phyloP scores from a whole-genome alignment of 2,113 vertebrate genomes.

The Eclectus roratus region DNA sequence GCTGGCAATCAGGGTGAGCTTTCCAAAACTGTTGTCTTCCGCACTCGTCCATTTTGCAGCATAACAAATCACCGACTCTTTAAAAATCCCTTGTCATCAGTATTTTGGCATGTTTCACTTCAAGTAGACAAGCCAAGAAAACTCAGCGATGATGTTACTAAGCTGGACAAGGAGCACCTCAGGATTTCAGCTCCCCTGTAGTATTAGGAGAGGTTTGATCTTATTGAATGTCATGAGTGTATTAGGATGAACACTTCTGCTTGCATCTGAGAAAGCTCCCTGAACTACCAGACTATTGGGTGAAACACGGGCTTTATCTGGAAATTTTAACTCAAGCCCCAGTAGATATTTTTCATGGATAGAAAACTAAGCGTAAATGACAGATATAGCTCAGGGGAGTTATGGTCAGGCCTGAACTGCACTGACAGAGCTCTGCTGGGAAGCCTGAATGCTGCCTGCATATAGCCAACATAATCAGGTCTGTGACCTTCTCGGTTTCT shows the following conservation, averaged over 20 bases:
- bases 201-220: slow-evolving; percentile 4
- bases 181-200: slow-evolving; percentile 41
- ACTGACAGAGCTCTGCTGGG: slow-evolving; percentile 47
- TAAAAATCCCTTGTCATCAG: slow-evolving; percentile 49
- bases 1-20: neutral
- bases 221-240: neutral
- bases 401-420: slow-evolving; percentile 36
- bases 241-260: slow-evolving; percentile 3
- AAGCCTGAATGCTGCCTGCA: slow-evolving; percentile 25
- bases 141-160: slow-evolving; percentile 23
- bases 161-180: slow-evolving; percentile 35
- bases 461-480: slow-evolving; percentile 38
- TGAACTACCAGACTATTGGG: neutral
- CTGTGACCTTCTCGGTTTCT: slow-evolving; percentile 45
- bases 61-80: neutral
- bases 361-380: slow-evolving; percentile 40
- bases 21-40: neutral
- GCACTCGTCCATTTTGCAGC: neutral
- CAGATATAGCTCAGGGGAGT: slow-evolving; percentile 48
- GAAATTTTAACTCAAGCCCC: slow-evolving; percentile 16
- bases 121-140: slow-evolving; percentile 30
- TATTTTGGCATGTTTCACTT: slow-evolving; percentile 38
- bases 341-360: slow-evolving; percentile 44
- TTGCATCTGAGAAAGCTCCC: neutral
- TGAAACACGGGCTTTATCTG: slow-evolving; percentile 33